Evolutionary conservation across 1,140 invertebrate genomes (phyloP).

Genomic region (Pachypeltis micranthus): DNA sequence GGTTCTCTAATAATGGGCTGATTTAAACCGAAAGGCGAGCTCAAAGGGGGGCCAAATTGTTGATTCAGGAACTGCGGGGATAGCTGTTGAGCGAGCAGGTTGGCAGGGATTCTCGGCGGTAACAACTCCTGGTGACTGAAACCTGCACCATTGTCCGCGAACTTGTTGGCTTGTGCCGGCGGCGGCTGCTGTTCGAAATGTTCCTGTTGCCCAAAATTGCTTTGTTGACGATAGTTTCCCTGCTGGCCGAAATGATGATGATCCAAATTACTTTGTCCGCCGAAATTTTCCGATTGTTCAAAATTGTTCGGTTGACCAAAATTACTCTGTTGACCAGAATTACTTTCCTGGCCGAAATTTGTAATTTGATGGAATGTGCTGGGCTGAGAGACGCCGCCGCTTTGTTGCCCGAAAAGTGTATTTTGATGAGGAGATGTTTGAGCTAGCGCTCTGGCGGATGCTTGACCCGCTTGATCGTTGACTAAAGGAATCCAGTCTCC

Average conservation of each 20-base stretch:
- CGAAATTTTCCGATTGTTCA: no score
- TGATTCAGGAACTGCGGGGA: conserved; percentile 14
- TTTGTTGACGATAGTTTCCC: no score
- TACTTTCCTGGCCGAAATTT: no score
- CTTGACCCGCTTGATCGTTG: conserved; percentile 12
- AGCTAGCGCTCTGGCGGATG: conserved; percentile 4
- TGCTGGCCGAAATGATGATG: background rate
- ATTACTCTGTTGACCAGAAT: no score
- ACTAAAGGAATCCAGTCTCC: conserved; percentile 24
- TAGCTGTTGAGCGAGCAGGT: conserved; percentile 7
- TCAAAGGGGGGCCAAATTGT: conserved; percentile 1
- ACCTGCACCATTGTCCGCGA: background rate
- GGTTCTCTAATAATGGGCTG: background rate
- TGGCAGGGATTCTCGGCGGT: background rate
- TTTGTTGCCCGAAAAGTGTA: background rate
- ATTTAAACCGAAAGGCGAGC: background rate
- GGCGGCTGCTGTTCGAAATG: background rate
- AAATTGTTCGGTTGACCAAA: no score
- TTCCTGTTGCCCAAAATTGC: background rate
- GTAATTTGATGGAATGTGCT: no score
- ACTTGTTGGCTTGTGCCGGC: background rate
- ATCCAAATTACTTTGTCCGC: no score
- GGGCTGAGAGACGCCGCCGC: no score
- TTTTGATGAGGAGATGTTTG: background rate
- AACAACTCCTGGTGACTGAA: background rate